These are phyloP conservation scores for Catharus fuscescens DNA, from an alignment of 2,113 vertebrate species.

Conservation along the genomic window DNA sequence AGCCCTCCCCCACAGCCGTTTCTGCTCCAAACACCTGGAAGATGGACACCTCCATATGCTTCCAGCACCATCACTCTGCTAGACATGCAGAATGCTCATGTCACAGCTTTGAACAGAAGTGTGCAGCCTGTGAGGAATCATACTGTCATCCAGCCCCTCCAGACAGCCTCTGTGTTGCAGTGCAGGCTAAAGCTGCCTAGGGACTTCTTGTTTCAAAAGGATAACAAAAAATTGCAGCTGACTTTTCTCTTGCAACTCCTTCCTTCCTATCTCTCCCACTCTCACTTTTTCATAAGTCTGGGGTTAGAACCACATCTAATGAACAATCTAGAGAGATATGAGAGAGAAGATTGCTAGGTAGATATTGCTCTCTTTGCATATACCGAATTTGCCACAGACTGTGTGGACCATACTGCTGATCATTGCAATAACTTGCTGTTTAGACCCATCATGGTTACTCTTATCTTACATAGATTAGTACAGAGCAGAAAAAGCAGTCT, in stretches of 20 bases:
- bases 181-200: background rate
- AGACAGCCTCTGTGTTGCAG: background rate
- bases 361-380: background rate
- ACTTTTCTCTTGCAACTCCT: background rate
- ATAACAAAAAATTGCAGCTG: background rate
- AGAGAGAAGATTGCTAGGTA: too few species aligned
- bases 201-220: background rate
- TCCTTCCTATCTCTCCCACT: background rate
- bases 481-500: background rate
- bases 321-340: background rate
- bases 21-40: conserved; percentile 5
- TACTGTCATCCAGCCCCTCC: background rate
- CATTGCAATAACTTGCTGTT: background rate
- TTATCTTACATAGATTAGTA: background rate
- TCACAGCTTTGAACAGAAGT: conserved; percentile 22
- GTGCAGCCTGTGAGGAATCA: background rate
- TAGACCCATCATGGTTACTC: background rate
- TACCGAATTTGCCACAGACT: background rate
- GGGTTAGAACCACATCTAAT: background rate
- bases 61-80: background rate
- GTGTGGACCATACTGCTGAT: background rate
- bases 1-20: background rate
- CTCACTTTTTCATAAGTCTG: background rate
- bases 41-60: background rate
- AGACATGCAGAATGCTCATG: background rate